Evolutionary conservation across 2,113 vertebrate genomes (phyloP), one percentile per base, ranked within the genome.

Genomic region (Dermatemys mawii): DNA sequence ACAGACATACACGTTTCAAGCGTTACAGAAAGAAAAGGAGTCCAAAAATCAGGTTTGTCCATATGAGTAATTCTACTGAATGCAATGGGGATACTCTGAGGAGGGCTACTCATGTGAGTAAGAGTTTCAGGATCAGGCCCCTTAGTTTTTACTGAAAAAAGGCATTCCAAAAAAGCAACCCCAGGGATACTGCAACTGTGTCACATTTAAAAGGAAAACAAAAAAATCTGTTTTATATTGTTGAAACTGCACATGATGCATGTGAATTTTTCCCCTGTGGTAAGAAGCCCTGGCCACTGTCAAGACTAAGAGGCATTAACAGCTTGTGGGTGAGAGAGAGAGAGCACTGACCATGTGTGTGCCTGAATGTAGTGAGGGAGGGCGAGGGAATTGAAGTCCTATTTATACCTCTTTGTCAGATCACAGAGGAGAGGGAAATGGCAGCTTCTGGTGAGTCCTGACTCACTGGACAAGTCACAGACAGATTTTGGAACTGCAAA

Each of bases 231-330:
- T 55, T 86, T 90, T 3, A 32, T 5, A 63, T 82, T 84, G 76
- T 90, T 94, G 95, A 38, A 81, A 49, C 67, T 86, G 83, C 83
- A 83, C 51, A 46, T 2, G 4, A 86, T 55, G 85, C 92, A n/a
- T 46, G 73, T 29, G 81, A 82, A 24, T 84, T 81, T 19, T 89
- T 49, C 75, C 91, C 88, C 82, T 76, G 48, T 84, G 86, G 78
- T 51, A 84, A 94, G 73, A 51, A 86, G 93, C 87, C 90, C 92
- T 90, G 91, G 78, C 7, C 3, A 0, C 54, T 51, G 81, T 10
- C 0, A 46, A 0, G n/a, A n/a, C n/a, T n/a, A n/a, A 0, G 1
- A 91, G 81, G n/a, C 21, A 21, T 57, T 82, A 35, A 0, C 0
- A 1, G 48, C 46, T 44, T 32, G 19, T 5, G 54, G 0, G 0